Percentiles rank a stretch among this genome's conserved stretches.
These are phyloP conservation scores for Trogon surrucura DNA, from an alignment of 2,113 vertebrate species.

Conservation along the genomic window DNA sequence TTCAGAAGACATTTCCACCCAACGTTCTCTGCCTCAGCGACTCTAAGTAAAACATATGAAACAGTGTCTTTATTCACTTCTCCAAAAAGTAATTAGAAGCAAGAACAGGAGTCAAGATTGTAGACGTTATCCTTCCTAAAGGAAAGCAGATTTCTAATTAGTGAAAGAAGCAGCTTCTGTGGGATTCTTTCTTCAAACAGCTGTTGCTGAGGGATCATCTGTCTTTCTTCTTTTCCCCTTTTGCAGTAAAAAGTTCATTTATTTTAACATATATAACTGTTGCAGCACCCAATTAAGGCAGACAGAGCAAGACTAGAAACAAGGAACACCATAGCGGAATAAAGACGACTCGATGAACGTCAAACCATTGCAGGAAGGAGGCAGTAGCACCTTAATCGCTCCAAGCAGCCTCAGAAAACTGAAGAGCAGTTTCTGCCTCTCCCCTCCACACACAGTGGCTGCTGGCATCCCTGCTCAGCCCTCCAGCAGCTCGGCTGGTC, in stretches of 20 bases:
- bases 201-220: constrained; percentile 28
- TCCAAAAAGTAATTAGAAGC: constrained; percentile 75
- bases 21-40: constrained; percentile 66
- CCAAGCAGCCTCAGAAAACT: background rate
- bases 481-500: background rate
- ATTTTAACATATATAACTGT: background rate
- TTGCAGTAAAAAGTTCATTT: constrained; percentile 53
- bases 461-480: background rate
- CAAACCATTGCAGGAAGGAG: background rate
- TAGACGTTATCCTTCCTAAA: constrained; percentile 59
- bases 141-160: constrained; percentile 74
- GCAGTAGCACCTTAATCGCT: background rate
- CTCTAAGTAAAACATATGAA: constrained; percentile 69
- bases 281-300: constrained; percentile 51
- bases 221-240: constrained; percentile 36
- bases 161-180: constrained; percentile 30
- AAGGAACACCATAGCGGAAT: fast-evolving
- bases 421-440: background rate
- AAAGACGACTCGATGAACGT: fast-evolving
- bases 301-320: background rate
- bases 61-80: constrained; percentile 67
- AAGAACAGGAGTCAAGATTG: constrained; percentile 34
- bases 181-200: constrained; percentile 52
- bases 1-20: constrained; percentile 36
- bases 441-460: background rate